A percentile compares a stretch with the other conserved stretches of the same genome.
These are phyloP conservation scores for Mus minutoides DNA, from an alignment of 2,797 vertebrate genomes.

Conservation along the genomic window DNA sequence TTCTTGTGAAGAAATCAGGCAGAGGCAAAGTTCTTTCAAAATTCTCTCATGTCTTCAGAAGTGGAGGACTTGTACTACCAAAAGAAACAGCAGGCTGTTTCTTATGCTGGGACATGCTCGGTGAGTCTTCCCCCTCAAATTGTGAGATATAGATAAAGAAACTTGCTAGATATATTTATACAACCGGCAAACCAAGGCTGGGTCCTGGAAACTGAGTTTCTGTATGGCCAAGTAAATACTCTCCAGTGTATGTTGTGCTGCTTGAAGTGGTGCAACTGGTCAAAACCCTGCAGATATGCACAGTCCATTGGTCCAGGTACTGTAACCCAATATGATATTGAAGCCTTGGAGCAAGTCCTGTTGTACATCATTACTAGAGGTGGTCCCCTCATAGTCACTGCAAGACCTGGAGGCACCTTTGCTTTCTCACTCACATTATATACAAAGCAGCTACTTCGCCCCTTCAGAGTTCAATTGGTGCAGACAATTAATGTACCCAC, in stretches of 20 bases:
- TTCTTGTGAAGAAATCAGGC: not conserved
- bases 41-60: not conserved
- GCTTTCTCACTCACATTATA: not conserved
- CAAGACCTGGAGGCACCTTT: not conserved
- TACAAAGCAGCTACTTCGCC: not conserved
- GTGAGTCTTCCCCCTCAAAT: not conserved
- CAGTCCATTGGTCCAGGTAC: not conserved
- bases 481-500: not conserved
- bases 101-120: not conserved
- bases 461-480: not conserved
- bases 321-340: slow-evolving; percentile 19
- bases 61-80: not conserved
- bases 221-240: slow-evolving; percentile 9
- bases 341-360: not conserved
- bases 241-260: not conserved
- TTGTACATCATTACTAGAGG: not conserved
- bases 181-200: not conserved
- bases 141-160: not conserved
- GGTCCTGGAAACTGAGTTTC: slow-evolving; percentile 18
- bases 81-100: not conserved
- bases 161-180: not conserved
- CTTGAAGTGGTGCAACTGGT: not conserved
- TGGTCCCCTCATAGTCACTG: not conserved
- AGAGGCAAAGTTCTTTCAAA: not conserved
- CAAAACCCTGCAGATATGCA: not conserved